Evolutionary conservation across 1,140 invertebrate species (phyloP).

Genomic region (Caerostris extrusa): DNA sequence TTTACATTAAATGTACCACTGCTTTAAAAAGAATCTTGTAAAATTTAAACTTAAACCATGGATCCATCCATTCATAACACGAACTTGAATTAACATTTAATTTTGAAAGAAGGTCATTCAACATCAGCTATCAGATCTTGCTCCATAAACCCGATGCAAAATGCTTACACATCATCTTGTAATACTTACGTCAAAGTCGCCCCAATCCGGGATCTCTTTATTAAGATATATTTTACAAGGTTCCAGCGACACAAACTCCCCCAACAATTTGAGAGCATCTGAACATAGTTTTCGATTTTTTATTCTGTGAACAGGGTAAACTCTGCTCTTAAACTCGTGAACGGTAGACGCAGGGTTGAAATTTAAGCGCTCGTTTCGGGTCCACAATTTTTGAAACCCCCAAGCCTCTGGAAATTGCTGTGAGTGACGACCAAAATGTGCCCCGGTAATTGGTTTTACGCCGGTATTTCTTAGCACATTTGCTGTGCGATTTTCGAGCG

Average conservation of each 20-base stretch:
- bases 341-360: conserved; percentile 18
- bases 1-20: too few species aligned
- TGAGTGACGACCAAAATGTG: not conserved
- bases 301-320: not conserved
- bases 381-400: conserved; percentile 11
- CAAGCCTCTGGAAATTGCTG: not conserved
- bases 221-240: conserved; percentile 47
- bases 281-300: conserved; percentile 47
- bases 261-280: conserved; percentile 34
- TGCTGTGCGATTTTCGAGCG: not conserved
- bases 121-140: not conserved
- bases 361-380: conserved; percentile 46
- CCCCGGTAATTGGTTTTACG: conserved; percentile 27
- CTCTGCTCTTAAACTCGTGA: conserved; percentile 12
- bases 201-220: conserved; percentile 15
- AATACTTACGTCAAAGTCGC: not conserved
- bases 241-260: not conserved
- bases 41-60: too few species aligned
- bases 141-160: not conserved
- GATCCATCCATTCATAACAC: too few species aligned
- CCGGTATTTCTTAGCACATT: not conserved
- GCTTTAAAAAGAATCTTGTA: too few species aligned
- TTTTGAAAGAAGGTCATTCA: not conserved
- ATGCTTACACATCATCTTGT: not conserved
- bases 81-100: too few species aligned